These are phyloP conservation scores for Myotis brandtii DNA, from an alignment of 2,113 vertebrate genomes.

Conservation along the genomic window DNA sequence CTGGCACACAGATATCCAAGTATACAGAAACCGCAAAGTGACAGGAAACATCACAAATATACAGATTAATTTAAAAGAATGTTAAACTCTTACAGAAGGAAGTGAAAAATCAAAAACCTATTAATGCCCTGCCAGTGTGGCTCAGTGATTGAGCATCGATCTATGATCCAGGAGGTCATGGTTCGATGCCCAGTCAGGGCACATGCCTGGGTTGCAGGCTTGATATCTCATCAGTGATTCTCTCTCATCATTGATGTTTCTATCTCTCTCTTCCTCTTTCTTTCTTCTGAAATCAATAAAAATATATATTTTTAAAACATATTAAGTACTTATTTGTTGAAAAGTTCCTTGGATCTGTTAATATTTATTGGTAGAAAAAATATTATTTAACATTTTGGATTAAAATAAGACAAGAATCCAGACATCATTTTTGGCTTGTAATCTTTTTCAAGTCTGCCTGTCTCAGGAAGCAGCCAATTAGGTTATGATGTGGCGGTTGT, in stretches of 20 bases:
- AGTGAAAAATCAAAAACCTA: background rate
- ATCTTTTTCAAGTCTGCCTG: background rate
- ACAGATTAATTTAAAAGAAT: slow-evolving; percentile 37
- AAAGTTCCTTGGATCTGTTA: background rate
- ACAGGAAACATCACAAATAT: background rate
- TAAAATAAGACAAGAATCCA: slow-evolving; percentile 48
- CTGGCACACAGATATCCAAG: background rate
- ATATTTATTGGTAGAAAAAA: slow-evolving; percentile 42
- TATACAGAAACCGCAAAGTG: background rate
- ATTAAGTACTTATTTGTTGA: background rate
- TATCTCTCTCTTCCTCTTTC: no score
- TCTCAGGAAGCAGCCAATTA: background rate
- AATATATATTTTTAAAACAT: no score
- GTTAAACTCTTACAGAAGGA: background rate
- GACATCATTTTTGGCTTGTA: background rate
- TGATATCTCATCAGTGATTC: no score
- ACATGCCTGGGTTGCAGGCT: no score
- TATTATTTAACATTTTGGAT: slow-evolving; percentile 26
- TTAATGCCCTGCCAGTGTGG: no score
- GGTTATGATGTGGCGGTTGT: background rate
- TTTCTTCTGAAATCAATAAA: no score
- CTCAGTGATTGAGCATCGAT: no score
- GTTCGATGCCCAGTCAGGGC: no score
- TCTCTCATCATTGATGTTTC: no score
- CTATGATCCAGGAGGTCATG: no score